Percentiles rank a stretch among this genome's conserved stretches.
Conservation (phyloP, 2,113 vertebrate species). For the Panthera uncia region DNA sequence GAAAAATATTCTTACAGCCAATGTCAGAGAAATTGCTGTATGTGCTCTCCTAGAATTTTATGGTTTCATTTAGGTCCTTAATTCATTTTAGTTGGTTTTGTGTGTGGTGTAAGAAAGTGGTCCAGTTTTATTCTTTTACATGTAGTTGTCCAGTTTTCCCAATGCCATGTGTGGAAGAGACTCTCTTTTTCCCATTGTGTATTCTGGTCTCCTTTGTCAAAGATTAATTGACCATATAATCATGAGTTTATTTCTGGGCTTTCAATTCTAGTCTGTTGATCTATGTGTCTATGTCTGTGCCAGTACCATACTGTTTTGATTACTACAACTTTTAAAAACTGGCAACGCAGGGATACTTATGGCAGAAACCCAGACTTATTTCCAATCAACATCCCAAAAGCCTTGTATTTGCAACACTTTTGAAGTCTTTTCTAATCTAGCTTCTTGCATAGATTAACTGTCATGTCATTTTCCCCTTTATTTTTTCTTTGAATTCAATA, state of each 20-base stretch:
- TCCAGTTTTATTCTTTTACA: not conserved
- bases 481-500: slow-evolving; percentile 45
- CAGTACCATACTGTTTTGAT: not conserved
- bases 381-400: not conserved
- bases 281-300: not conserved
- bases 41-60: not conserved
- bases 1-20: not conserved
- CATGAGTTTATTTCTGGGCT: not conserved
- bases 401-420: not conserved
- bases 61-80: not conserved
- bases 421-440: not conserved
- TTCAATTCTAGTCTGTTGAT: not conserved
- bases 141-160: not conserved
- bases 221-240: not conserved
- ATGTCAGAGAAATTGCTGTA: not conserved
- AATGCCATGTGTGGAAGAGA: not conserved
- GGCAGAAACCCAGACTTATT: not conserved
- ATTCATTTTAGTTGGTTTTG: not conserved
- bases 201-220: not conserved
- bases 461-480: slow-evolving; percentile 7
- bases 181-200: not conserved
- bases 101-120: not conserved
- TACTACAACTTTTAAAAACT: not conserved
- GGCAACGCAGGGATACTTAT: not conserved
- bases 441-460: not conserved